Percentiles rank a stretch among this genome's conserved stretches.
phyloP scores from a whole-genome alignment of 2,888 invertebrate species.

The Amphipyra berbera region DNA sequence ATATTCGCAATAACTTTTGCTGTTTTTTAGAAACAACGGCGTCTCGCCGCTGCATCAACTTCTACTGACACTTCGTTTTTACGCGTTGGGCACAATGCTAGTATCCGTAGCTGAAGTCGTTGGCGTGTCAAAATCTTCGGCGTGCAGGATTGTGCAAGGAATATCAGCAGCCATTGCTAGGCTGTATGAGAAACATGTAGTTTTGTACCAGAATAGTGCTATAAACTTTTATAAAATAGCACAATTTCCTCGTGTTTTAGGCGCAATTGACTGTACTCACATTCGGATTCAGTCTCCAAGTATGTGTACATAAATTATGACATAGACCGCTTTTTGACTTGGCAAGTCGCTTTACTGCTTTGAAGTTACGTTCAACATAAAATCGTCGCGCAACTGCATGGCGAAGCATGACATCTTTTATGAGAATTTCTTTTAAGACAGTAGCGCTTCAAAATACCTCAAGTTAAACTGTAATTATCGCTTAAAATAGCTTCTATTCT shows the following conservation, averaged over 20 bases:
- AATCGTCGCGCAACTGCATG: no score
- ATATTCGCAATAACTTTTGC: background rate
- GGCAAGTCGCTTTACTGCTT: no score
- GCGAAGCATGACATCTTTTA: background rate
- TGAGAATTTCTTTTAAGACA: background rate
- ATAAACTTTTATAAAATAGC: conserved; percentile 47
- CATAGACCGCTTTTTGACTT: no score
- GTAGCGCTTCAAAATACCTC: background rate
- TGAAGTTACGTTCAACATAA: no score
- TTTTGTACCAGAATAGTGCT: conserved; percentile 29
- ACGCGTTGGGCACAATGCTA: conserved; percentile 58
- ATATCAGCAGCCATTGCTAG: conserved; percentile 49
- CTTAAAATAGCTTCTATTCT: background rate
- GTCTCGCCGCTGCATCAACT: conserved; percentile 54
- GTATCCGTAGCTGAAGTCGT: conserved; percentile 56
- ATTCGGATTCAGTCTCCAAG: conserved; percentile 54
- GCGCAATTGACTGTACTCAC: conserved; percentile 51
- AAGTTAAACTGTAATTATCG: background rate
- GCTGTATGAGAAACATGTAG: conserved; percentile 47
- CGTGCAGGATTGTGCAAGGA: conserved; percentile 50
- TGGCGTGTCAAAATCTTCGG: conserved; percentile 56
- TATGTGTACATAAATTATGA: conserved; percentile 20
- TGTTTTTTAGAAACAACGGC: conserved; percentile 50
- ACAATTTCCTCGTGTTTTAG: conserved; percentile 54
- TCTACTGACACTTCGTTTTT: conserved; percentile 54